Evolutionary conservation across 2,888 invertebrate species (phyloP).

Genomic region (Standfussiana lucernea): DNA sequence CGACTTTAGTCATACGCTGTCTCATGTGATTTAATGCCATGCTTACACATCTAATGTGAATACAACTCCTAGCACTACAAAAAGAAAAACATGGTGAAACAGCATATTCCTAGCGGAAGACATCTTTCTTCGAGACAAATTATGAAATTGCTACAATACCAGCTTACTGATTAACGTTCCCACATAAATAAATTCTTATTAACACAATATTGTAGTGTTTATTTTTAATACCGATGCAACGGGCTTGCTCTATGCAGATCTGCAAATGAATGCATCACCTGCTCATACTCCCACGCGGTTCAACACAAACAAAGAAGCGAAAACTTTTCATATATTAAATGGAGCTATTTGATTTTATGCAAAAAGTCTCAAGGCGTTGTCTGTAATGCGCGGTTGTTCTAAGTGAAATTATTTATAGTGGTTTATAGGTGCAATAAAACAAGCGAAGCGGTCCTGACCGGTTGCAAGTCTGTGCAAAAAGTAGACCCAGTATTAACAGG

Average conservation of each 20-base stretch:
- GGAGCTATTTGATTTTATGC: constrained; percentile 47
- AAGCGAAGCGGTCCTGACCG: constrained; percentile 67
- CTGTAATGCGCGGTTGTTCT: constrained; percentile 52
- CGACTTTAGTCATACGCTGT: constrained; percentile 1
- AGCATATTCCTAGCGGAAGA: constrained; percentile 31
- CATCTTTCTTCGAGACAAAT: constrained; percentile 39
- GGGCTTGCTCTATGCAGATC: constrained; percentile 43
- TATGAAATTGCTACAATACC: constrained; percentile 24
- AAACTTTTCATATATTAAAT: constrained; percentile 50
- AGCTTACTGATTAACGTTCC: constrained; percentile 15
- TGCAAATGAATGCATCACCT: constrained; percentile 60
- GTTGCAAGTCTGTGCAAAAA: constrained; percentile 84
- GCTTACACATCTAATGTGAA: constrained; percentile 21
- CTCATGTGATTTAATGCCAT: constrained; percentile 5
- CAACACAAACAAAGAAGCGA: constrained; percentile 51
- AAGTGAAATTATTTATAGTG: constrained; percentile 67
- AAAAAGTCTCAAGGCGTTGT: constrained; percentile 53
- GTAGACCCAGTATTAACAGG: constrained; percentile 78
- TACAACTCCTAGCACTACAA: constrained; percentile 12
- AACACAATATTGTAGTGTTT: constrained; percentile 33
- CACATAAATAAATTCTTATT: constrained; percentile 41
- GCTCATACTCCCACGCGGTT: constrained; percentile 56
- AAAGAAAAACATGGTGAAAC: constrained; percentile 20
- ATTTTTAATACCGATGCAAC: constrained; percentile 41
- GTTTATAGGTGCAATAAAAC: constrained; percentile 65